phyloP scores from a whole-genome alignment of 64 coral and sea anemone genomes.

The Dendronephthya gigantea region DNA sequence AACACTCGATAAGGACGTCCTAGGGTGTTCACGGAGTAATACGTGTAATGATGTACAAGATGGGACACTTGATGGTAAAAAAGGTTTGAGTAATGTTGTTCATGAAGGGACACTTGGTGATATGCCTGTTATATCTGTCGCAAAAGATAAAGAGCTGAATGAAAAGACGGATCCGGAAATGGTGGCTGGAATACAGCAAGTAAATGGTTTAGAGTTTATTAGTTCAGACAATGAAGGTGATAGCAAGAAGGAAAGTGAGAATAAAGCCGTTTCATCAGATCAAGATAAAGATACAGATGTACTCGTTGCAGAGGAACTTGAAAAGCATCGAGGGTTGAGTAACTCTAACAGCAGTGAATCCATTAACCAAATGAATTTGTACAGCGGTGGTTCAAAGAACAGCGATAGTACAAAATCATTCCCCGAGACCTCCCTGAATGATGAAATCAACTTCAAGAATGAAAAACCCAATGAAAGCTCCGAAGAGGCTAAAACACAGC shows the following conservation, averaged over 20 bases:
- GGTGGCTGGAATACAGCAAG: neutral
- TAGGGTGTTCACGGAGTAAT: neutral
- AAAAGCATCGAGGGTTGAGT: conserved; percentile 49
- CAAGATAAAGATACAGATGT: neutral
- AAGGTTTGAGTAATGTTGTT: neutral
- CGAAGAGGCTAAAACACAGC: neutral
- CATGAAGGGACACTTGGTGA: neutral
- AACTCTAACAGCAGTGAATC: neutral
- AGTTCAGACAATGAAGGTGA: too few species aligned
- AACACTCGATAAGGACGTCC: too few species aligned
- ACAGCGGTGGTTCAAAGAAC: neutral
- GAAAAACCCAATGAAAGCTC: conserved; percentile 7
- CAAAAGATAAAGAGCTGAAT: neutral
- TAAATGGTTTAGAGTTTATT: too few species aligned
- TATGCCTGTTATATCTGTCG: neutral
- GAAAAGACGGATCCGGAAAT: too few species aligned
- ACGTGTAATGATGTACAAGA: neutral
- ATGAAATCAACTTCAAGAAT: conserved; percentile 29
- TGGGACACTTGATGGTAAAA: neutral
- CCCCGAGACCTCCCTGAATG: conserved; percentile 9
- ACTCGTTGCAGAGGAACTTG: neutral
- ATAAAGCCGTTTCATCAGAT: too few species aligned
- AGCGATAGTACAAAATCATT: neutral
- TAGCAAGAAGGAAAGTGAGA: too few species aligned
- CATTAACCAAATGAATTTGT: neutral